Conservation (phyloP, 2,888 invertebrate genomes). For the Reticulitermes lucifugus region DNA sequence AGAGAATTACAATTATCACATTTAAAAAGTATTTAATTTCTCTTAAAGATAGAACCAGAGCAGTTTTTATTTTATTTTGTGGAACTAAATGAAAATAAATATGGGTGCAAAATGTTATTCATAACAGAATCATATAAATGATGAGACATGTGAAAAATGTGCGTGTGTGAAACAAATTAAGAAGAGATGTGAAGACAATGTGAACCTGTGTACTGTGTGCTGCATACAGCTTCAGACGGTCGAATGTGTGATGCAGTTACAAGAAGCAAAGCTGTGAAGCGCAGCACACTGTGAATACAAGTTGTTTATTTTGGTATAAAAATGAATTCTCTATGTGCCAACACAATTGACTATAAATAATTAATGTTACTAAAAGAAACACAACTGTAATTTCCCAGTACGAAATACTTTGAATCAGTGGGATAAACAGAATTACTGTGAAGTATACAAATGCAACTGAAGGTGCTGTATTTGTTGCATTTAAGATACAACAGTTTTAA, state of each 20-base stretch:
- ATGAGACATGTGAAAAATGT: neutral
- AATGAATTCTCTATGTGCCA: slow-evolving; percentile 30
- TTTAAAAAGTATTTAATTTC: neutral
- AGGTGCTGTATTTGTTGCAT: neutral
- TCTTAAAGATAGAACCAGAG: neutral
- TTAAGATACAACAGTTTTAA: neutral
- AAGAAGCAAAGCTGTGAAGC: neutral
- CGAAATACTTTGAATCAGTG: neutral
- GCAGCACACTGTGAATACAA: neutral
- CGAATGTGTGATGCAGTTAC: neutral
- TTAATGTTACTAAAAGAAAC: neutral
- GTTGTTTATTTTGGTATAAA: slow-evolving; percentile 7
- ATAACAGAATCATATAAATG: neutral
- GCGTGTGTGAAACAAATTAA: neutral
- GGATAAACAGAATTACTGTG: neutral
- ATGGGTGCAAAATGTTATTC: neutral
- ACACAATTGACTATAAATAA: neutral
- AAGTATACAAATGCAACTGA: neutral
- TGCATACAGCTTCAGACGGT: neutral
- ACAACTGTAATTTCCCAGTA: neutral
- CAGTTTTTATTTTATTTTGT: too few relatives aligned
- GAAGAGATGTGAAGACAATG: neutral
- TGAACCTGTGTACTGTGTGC: neutral
- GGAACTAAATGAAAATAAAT: neutral
- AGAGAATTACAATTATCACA: neutral